Conservation (phyloP, 2,888 invertebrate species). For the Tenthredo scrophulariae region DNA sequence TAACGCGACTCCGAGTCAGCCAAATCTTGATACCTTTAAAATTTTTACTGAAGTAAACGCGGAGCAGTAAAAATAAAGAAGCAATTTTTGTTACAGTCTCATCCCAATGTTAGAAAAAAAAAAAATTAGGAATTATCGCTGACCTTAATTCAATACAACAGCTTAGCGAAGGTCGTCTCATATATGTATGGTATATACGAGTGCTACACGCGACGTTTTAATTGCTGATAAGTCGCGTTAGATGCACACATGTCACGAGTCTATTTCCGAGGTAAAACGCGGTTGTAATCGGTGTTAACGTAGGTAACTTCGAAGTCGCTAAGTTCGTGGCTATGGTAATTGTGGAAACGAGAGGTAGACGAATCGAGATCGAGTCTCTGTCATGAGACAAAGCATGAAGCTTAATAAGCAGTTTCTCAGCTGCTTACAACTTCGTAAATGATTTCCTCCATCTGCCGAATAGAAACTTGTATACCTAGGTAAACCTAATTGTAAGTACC, state of each 20-base stretch:
- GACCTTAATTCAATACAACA: not conserved
- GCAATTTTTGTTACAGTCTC: not conserved
- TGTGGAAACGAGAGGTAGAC: not conserved
- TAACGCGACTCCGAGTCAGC: not conserved
- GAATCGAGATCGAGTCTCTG: not conserved
- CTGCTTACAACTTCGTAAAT: conserved; percentile 9
- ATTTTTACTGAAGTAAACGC: not conserved
- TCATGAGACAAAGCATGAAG: conserved; percentile 8
- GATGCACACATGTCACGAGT: not conserved
- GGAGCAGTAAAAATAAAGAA: too few relatives aligned
- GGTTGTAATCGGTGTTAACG: conserved; percentile 41
- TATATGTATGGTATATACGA: too few relatives aligned
- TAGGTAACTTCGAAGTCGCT: conserved; percentile 1
- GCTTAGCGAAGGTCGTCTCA: not conserved
- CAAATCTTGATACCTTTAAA: not conserved
- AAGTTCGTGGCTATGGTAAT: conserved; percentile 6
- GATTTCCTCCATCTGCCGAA: not conserved
- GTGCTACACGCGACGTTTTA: not conserved
- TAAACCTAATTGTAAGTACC: too few relatives aligned
- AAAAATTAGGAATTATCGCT: not conserved
- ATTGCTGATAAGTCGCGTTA: conserved; percentile 45
- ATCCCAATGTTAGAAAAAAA: not conserved
- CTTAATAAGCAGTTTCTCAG: not conserved
- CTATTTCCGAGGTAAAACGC: conserved; percentile 27
- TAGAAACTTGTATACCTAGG: not conserved